Percentiles rank a stretch among this genome's conserved stretches.
Evolutionary conservation across 2,113 vertebrate species (phyloP).

Genomic region (Ursus arctos): DNA sequence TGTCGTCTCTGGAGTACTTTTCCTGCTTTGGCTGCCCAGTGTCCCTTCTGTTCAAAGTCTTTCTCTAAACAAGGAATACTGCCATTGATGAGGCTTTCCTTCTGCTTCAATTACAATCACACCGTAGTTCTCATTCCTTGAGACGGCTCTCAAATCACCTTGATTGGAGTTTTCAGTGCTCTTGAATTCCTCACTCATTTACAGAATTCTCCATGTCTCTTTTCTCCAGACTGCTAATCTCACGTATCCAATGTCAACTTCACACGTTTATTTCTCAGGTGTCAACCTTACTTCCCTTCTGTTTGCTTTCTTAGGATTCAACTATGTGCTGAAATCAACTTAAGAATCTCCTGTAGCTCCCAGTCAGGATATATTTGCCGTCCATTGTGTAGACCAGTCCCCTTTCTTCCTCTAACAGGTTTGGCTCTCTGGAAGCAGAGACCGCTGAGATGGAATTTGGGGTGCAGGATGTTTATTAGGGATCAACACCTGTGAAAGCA

Average conservation of each 20-base stretch:
- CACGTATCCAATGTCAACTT: background rate
- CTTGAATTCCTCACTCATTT: slow-evolving; percentile 38
- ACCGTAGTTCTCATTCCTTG: background rate
- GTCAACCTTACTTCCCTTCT: slow-evolving; percentile 1
- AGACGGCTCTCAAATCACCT: slow-evolving; percentile 64
- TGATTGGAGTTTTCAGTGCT: slow-evolving; percentile 62
- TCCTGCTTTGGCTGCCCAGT: background rate
- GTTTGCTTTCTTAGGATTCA: slow-evolving; percentile 40
- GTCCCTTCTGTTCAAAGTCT: background rate
- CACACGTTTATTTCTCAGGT: slow-evolving; percentile 12
- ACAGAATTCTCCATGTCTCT: slow-evolving; percentile 8
- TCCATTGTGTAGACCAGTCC: background rate
- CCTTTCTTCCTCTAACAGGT: background rate
- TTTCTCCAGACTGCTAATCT: slow-evolving; percentile 55
- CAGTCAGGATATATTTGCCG: background rate
- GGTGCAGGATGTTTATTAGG: background rate
- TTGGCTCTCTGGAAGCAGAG: background rate
- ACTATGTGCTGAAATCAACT: background rate
- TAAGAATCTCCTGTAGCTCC: background rate
- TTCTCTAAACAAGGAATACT: background rate
- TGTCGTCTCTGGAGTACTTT: background rate
- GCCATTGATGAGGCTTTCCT: slow-evolving; percentile 55
- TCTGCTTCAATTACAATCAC: slow-evolving; percentile 58
- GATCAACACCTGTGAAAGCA: background rate
- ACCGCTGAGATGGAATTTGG: background rate